phyloP scores from a whole-genome alignment of 1,140 invertebrate species.

The Ips nitidus region DNA sequence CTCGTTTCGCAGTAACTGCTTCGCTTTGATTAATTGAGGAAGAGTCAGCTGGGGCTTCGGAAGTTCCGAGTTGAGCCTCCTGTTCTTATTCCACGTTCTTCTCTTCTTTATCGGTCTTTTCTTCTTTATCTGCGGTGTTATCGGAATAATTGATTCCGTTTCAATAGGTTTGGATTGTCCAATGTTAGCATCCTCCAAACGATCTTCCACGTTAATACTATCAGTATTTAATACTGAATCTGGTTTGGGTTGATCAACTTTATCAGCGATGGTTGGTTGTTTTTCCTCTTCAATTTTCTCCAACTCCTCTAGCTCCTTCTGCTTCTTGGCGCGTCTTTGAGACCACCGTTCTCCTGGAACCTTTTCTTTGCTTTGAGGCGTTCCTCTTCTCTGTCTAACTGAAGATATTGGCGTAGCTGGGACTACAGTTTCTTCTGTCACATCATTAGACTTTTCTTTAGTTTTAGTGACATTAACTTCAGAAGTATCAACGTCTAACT shows the following conservation, averaged over 20 bases:
- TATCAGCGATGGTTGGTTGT: slow-evolving; percentile 22
- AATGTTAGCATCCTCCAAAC: slow-evolving; percentile 4
- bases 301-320: slow-evolving; percentile 37
- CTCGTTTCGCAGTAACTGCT: slow-evolving; percentile 25
- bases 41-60: slow-evolving; percentile 43
- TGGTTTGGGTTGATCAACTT: slow-evolving; percentile 1
- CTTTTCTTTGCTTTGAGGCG: slow-evolving; percentile 43
- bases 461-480: background rate
- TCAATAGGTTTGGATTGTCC: background rate
- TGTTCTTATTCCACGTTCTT: slow-evolving; percentile 50
- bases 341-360: slow-evolving; percentile 51
- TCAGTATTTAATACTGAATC: background rate
- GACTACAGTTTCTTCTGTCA: background rate
- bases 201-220: slow-evolving; percentile 15
- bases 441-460: background rate
- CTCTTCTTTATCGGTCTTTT: slow-evolving; percentile 46
- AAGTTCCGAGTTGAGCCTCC: slow-evolving; percentile 20
- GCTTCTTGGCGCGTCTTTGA: slow-evolving; percentile 52
- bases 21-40: slow-evolving; percentile 44
- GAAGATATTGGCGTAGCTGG: slow-evolving; percentile 3
- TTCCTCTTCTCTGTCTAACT: slow-evolving; percentile 28
- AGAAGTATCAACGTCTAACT: background rate
- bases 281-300: slow-evolving; percentile 30
- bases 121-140: slow-evolving; percentile 42
- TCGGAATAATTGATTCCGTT: slow-evolving; percentile 8